Base-by-base conservation (phyloP, 2,888 invertebrate species). In the Tetropium fuscum region DNA sequence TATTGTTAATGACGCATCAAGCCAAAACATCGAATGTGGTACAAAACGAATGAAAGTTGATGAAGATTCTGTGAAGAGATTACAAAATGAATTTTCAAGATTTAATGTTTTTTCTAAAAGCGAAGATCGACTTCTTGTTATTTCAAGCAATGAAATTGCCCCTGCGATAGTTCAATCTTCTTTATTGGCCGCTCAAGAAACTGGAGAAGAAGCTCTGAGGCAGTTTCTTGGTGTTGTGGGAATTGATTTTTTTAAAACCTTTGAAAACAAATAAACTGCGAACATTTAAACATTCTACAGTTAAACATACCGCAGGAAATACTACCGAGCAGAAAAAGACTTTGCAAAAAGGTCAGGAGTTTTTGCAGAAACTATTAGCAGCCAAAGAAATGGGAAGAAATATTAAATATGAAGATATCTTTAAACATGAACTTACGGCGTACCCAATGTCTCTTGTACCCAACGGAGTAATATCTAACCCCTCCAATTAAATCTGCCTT, bases 201-300 rank as follows among this genome's bases (percentile, higher is more conserved):
- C 11, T 8, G 25, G 43, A n/a, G 15, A 43, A 41, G 1, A 41
- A 7, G 13, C 15, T 15, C 22, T 43, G 6, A 8, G 15, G 25
- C 13, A 10, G 25, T 43, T 43, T 43, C 13, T 22, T 5, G 22
- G 7, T 5, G 10, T 43, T 2, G 10, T 43, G 6, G 43, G 25
- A 13, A 5, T 3, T n/a, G n/a, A n/a, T 43, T 15, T 43, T 43
- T 43, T 43, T 25, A 8, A 43, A 43, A 43, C 25, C 43, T 8
- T 8, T 43, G 1, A 43, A 43, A 25, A 43, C 22, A 43, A 25
- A 20, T 43, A 43, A 43, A 5, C 8, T 43, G 6, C 43, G 11
- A 1, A 43, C 43, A 11, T 25, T 43, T 1, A 40, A 40, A 40
- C 18, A 16, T n/a, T 40, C 18, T 40, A n/a, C n/a, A n/a, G n/a